phyloP scores from a whole-genome alignment of 2,113 vertebrate species.

The Anoura caudifer region DNA sequence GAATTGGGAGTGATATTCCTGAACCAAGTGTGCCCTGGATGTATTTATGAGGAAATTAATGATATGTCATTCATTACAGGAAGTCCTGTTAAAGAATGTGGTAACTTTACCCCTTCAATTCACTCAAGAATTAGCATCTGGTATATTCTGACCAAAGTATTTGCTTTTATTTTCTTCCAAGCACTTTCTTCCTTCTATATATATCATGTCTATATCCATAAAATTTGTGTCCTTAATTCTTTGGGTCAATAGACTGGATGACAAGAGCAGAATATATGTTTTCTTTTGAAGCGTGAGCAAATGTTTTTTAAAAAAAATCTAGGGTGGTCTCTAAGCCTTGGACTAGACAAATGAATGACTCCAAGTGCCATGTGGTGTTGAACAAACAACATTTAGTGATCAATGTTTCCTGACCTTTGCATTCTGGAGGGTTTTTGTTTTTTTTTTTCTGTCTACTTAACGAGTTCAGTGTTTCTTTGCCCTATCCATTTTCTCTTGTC shows the following conservation, averaged over 20 bases:
- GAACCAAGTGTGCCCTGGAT: not conserved
- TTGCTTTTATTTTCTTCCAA: not conserved
- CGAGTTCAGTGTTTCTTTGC: not conserved
- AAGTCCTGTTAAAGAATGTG: not conserved
- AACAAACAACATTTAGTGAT: not conserved
- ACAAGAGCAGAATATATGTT: not conserved
- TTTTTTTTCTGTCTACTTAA: not conserved
- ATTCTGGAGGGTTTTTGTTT: not conserved
- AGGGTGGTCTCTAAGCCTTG: not conserved
- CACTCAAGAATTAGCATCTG: not conserved
- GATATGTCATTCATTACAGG: not conserved
- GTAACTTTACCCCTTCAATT: not conserved
- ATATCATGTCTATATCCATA: not conserved
- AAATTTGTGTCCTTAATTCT: not conserved
- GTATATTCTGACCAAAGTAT: not conserved
- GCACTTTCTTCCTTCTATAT: not conserved
- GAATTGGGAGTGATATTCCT: not conserved
- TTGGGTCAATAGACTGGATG: not conserved
- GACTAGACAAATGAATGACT: not conserved
- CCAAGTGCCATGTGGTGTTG: not conserved
- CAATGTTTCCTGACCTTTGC: not conserved
- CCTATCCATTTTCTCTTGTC: not conserved
- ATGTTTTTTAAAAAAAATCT: not conserved
- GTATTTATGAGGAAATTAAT: not conserved
- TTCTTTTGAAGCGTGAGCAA: constrained; percentile 11